Percentiles rank a stretch among this genome's conserved stretches.
Conservation (phyloP, 2,888 invertebrate species). For the Amphipyra tragopoginis region DNA sequence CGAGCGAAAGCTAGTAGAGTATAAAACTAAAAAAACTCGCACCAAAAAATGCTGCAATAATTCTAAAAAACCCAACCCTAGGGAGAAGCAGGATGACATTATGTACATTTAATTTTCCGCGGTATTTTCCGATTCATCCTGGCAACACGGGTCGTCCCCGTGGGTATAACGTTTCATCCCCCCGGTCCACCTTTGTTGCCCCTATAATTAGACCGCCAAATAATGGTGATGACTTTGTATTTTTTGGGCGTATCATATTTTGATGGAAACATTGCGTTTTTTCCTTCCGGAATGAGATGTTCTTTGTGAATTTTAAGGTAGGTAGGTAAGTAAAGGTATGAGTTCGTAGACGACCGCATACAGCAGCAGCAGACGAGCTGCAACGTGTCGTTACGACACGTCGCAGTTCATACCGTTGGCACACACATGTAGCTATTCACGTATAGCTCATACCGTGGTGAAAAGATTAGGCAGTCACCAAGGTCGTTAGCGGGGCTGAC, state of each 20-base stretch:
- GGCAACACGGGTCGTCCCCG: constrained; percentile 42
- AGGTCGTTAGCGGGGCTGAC: too few relatives aligned
- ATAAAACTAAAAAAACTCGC: too few relatives aligned
- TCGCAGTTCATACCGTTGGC: too few relatives aligned
- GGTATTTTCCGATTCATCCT: constrained; percentile 27
- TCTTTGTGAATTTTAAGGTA: neutral
- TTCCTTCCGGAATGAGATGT: neutral
- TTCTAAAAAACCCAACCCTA: neutral
- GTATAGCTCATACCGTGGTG: too few relatives aligned
- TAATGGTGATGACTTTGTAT: constrained; percentile 56
- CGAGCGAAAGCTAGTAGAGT: too few relatives aligned
- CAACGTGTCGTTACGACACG: too few relatives aligned
- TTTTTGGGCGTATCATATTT: constrained; percentile 52
- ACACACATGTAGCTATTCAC: too few relatives aligned
- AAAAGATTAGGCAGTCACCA: too few relatives aligned
- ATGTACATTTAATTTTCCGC: constrained; percentile 29
- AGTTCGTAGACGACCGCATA: too few relatives aligned
- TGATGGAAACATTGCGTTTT: constrained; percentile 23
- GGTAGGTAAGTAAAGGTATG: too few relatives aligned
- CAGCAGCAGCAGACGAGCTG: too few relatives aligned
- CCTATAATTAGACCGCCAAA: constrained; percentile 53
- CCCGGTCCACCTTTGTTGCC: constrained; percentile 47
- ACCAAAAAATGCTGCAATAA: constrained; percentile 16
- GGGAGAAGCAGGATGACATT: constrained; percentile 14
- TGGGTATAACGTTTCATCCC: constrained; percentile 35